Evolutionary conservation across 2,888 invertebrate species (phyloP).

Genomic region (Dimorphilus gyrociliatus): DNA sequence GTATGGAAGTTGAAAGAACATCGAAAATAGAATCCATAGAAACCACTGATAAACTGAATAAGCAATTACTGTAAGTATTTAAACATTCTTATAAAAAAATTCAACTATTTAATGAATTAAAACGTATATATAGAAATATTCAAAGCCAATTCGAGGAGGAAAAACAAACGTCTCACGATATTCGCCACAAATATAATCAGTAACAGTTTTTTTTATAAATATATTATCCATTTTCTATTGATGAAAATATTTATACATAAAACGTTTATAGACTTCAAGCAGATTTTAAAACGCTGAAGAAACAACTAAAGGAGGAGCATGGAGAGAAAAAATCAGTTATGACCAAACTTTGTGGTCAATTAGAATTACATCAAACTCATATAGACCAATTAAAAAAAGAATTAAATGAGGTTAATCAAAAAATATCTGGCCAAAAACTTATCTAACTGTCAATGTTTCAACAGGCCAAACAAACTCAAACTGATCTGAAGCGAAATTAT

Average conservation of each 20-base stretch:
- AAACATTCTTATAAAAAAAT: background rate
- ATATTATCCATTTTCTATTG: too few species aligned
- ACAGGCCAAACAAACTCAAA: too few species aligned
- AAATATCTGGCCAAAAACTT: background rate
- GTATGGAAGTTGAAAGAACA: constrained; percentile 26
- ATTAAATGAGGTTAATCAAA: constrained; percentile 24
- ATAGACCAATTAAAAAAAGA: constrained; percentile 32
- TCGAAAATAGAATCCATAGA: constrained; percentile 24
- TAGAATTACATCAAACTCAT: constrained; percentile 31
- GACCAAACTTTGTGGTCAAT: constrained; percentile 24
- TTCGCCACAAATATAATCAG: too few species aligned
- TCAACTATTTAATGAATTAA: background rate
- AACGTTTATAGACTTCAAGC: constrained; percentile 26
- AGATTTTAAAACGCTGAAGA: constrained; percentile 19
- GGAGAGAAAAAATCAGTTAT: constrained; percentile 29
- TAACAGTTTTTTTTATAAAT: background rate
- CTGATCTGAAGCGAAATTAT: too few species aligned
- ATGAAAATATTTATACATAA: too few species aligned
- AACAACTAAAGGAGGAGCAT: constrained; percentile 23
- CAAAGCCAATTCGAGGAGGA: too few species aligned
- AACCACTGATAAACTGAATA: constrained; percentile 21
- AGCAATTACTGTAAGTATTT: constrained; percentile 20
- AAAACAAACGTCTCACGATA: too few species aligned
- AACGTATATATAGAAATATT: background rate
- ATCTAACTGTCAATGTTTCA: too few species aligned